Base-by-base conservation (phyloP, 2,113 vertebrate genomes). In the Xiphias gladius region DNA sequence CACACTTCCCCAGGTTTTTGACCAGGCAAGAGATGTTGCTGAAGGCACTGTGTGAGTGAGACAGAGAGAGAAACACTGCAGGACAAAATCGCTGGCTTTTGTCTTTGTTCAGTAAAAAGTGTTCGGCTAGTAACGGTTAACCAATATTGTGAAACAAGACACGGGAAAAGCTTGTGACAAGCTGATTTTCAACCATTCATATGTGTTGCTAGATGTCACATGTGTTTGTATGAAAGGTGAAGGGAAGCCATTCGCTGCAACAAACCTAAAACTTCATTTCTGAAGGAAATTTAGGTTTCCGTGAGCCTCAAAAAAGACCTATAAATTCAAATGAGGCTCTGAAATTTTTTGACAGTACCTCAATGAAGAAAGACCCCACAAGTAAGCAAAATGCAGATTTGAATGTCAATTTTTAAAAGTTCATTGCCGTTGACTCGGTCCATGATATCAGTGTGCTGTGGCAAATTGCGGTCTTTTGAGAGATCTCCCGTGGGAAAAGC, bases 1-100 rank as follows among this genome's bases (percentile, higher is more conserved):
- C 84, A 5, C 58, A 84, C 85, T 91, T 94, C 92, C 88, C 39
- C 32, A 6, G 76, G 72, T n/a, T n/a, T 85, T 41, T 50, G 73
- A 81, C 88, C 91, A 77, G 81, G 72, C 90, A 55, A 26, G 89
- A 85, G 32, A 39, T 46, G 22, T 64, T 48, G 85, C 88, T 84
- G 7, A 54, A 80, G 87, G 83, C 88, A 2, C 61, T 14, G 67
- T 22, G 24, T 0, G 57, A 24, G 54, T 20, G 26, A 14, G 37
- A 17, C 22, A 26, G 71, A 58, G 30, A 8, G 65, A 43, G 50
- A 80, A 84, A 50, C 52, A 3, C 55, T 1, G 24, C 63, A 67
- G 83, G 73, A 59, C 41, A 65, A 57, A 50, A 63, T 63, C 16
- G 52, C 59, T 10, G 30, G 26, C 70, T 82, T 37, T 52, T 58